These are phyloP conservation scores for Agrochola lychnidis DNA, from an alignment of 2,888 invertebrate species.

Conservation along the genomic window DNA sequence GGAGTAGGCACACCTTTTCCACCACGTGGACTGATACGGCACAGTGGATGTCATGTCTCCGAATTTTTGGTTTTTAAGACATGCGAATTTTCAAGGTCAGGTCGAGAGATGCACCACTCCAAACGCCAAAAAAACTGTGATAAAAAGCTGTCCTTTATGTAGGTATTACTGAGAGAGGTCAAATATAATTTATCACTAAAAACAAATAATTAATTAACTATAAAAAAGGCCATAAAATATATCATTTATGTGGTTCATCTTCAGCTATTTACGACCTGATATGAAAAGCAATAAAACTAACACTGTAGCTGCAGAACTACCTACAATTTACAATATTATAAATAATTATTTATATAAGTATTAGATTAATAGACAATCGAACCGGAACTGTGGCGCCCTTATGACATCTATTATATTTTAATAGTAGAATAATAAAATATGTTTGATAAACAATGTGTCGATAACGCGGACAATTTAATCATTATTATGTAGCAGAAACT, in stretches of 20 bases:
- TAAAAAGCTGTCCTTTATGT: not conserved
- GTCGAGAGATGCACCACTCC: not conserved
- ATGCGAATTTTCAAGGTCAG: not conserved
- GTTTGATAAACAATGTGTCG: conserved; percentile 27
- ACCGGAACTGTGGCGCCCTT: conserved; percentile 52
- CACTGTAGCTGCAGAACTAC: not conserved
- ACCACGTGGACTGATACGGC: too few species aligned
- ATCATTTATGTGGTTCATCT: not conserved
- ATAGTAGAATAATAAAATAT: conserved; percentile 9
- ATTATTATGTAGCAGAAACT: not conserved
- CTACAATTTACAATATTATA: not conserved
- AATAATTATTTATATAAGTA: conserved; percentile 1
- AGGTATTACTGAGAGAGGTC: not conserved
- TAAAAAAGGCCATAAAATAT: conserved; percentile 20
- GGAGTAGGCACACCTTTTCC: not conserved
- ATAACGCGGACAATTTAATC: conserved; percentile 15
- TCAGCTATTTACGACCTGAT: conserved; percentile 10
- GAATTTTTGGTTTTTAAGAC: not conserved
- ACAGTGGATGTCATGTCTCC: not conserved
- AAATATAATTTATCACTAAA: not conserved
- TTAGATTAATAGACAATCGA: conserved; percentile 34
- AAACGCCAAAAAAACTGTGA: too few species aligned
- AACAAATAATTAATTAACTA: not conserved
- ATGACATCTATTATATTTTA: conserved; percentile 20
- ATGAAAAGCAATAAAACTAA: conserved; percentile 15